Conservation (phyloP, 1,140 invertebrate species). For the Latrodectus geometricus region DNA sequence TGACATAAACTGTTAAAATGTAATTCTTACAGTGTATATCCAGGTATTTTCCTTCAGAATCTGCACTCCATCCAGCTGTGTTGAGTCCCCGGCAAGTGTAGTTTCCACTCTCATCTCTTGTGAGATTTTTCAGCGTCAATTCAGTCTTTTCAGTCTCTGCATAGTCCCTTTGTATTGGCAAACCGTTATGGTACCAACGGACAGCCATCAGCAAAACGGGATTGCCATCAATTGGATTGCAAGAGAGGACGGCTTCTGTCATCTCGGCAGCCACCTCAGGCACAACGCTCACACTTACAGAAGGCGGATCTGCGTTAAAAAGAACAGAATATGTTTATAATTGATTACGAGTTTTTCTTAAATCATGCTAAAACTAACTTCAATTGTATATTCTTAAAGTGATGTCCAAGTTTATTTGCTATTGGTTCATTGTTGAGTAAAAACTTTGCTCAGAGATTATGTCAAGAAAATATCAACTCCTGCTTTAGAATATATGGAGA, state of each 20-base stretch:
- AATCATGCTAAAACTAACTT: too few relatives aligned
- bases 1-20: too few relatives aligned
- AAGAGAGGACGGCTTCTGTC: slow-evolving; percentile 43
- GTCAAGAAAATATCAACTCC: too few relatives aligned
- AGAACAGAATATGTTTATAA: background rate
- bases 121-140: slow-evolving; percentile 59
- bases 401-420: too few relatives aligned
- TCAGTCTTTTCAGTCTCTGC: background rate
- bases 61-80: slow-evolving; percentile 66
- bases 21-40: slow-evolving; percentile 63
- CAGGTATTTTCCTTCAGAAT: slow-evolving; percentile 36
- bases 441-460: too few relatives aligned
- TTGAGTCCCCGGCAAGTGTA: slow-evolving; percentile 64
- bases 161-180: slow-evolving; percentile 69
- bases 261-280: slow-evolving; percentile 58
- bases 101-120: slow-evolving; percentile 57
- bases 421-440: too few relatives aligned
- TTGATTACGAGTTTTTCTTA: too few relatives aligned
- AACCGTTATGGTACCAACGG: slow-evolving; percentile 63
- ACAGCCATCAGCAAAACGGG: slow-evolving; percentile 60
- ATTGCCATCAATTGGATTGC: slow-evolving; percentile 63
- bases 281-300: slow-evolving; percentile 59
- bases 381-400: too few relatives aligned
- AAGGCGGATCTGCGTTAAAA: slow-evolving; percentile 63
- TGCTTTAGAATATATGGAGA: too few relatives aligned